Base-by-base conservation (phyloP, 2,113 vertebrate genomes). In the Ptychochromis oligacanthus region DNA sequence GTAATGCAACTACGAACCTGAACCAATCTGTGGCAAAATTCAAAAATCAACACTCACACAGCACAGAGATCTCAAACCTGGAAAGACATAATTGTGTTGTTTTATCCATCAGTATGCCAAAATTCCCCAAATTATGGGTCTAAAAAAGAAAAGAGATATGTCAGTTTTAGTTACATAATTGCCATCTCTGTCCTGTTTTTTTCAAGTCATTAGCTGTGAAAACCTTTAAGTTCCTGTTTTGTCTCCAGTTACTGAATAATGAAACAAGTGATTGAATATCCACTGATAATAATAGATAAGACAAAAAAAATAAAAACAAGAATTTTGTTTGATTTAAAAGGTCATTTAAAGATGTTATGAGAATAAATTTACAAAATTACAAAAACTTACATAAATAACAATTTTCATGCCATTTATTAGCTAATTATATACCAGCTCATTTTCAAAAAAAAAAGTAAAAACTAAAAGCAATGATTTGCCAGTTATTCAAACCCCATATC, bases 251-350 rank as follows among this genome's bases (percentile, higher is more conserved):
- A 2, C 43, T 65, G 0, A 65, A 7, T 65, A 65, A 65, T 65
- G n/a, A 65, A 24, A 65, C 43, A 31, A 31, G 38, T 43, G 36
- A 65, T 65, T 0, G 62, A 65, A 43, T 26, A 43, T 46, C 7
- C 38, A 26, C n/a, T 43, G 38, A 26, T 6, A 65, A 22, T 8
- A n/a, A 65, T 24, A 8, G 38, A 46, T 5, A 70, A 49, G 24
- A 22, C 64, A 7, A 12, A 65, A 64, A 1, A 0, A 0, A 0
- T 1, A 14, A 49, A 70, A 31, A 31, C 28, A 31, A 31, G 28
- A 31, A 31, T 3, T 31, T 31, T 31, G 28, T 31, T 31, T 31
- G 28, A 31, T 31, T 31, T 31, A 31, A 31, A 31, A 31, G 4
- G 28, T 31, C 2, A 31, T 31, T 64, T 4, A 43, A 43, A 43